Conservation (phyloP, 35 echinoderm and acorn worm species). For the Stichopus chloronotus region DNA sequence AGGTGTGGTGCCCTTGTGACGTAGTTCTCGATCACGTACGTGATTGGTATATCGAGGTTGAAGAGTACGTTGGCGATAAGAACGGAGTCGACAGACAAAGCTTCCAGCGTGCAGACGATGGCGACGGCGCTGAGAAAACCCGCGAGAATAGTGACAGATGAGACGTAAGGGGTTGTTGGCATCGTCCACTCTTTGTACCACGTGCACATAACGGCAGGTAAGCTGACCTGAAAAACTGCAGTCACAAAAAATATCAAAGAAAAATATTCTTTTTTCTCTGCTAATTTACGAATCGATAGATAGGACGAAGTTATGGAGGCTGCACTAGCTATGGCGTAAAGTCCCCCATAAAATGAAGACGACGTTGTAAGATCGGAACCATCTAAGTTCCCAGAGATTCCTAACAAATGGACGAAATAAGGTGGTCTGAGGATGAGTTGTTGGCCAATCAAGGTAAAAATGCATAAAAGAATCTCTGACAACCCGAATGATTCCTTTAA, state of each 20-base stretch:
- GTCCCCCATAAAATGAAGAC: not conserved
- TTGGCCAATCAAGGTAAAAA: not conserved
- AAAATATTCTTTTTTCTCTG: not conserved
- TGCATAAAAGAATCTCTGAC: not conserved
- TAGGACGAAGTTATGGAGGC: not conserved
- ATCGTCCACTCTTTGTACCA: not conserved
- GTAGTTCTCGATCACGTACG: not conserved
- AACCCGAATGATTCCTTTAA: conserved; percentile 19
- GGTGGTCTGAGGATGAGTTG: not conserved
- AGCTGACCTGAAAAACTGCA: not conserved
- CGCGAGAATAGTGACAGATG: not conserved
- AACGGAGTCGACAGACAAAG: not conserved
- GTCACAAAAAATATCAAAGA: not conserved
- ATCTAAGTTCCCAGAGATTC: not conserved
- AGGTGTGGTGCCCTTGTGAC: not conserved
- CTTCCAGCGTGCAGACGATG: not conserved
- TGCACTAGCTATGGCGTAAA: not conserved
- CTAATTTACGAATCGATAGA: not conserved
- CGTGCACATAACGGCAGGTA: not conserved
- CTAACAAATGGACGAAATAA: not conserved
- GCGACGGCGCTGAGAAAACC: not conserved
- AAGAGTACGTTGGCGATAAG: not conserved
- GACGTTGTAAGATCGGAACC: not conserved
- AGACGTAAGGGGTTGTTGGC: not conserved
- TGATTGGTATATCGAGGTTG: conserved; percentile 13